These are phyloP conservation scores for Pteropus alecto DNA, from an alignment of 2,113 vertebrate species.

Conservation along the genomic window DNA sequence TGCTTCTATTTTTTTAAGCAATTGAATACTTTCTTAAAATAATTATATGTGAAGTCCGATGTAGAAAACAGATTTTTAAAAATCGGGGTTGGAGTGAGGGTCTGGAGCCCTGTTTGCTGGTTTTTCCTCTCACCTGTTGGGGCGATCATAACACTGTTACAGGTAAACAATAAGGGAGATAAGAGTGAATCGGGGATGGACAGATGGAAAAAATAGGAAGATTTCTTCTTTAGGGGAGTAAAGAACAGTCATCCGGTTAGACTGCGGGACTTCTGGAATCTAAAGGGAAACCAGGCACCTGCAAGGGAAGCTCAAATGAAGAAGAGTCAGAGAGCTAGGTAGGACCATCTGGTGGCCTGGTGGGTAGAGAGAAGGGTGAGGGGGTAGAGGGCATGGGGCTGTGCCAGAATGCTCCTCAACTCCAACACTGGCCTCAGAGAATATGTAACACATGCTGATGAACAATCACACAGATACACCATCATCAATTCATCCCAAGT, in stretches of 20 bases:
- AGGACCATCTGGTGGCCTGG: neutral
- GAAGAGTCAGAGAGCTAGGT: neutral
- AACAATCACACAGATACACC: neutral
- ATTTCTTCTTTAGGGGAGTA: neutral
- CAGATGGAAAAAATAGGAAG: neutral
- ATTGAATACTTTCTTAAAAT: neutral
- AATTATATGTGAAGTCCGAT: neutral
- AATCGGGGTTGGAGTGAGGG: neutral
- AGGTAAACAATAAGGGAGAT: neutral
- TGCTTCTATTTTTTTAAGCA: constrained; percentile 8
- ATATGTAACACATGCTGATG: neutral
- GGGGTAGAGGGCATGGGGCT: neutral
- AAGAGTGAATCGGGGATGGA: neutral
- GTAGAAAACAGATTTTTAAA: neutral
- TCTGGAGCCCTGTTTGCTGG: neutral
- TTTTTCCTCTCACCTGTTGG: neutral
- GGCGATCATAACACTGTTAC: neutral
- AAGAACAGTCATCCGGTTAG: neutral
- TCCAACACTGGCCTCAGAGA: neutral
- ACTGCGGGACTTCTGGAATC: constrained; percentile 28
- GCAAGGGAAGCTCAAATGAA: constrained; percentile 28
- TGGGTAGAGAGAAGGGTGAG: neutral
- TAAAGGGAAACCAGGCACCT: constrained; percentile 48
- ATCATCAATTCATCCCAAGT: neutral
- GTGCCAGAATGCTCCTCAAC: neutral